Base-by-base conservation (phyloP, 1,140 invertebrate genomes). In the Scaptomyza hsui region DNA sequence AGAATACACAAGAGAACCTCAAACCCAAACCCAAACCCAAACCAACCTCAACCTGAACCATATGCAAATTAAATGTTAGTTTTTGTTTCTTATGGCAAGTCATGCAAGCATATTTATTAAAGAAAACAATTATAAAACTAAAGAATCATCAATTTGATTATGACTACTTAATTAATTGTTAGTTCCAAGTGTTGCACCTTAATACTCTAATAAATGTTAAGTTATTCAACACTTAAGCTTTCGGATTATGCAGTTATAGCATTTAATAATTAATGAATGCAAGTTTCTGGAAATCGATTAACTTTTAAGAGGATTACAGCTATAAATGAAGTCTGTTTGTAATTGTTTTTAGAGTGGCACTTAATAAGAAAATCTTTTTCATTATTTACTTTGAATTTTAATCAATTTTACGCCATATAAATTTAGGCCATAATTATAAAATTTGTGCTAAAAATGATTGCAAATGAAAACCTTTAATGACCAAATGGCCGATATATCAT, bases 91-190 rank as follows among this genome's bases (percentile, higher is more conserved):
- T 52, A 65, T 78, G 77, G 49, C 82, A 62, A 78, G 70, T 69
- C 82, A 72, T 88, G 72, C 72, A 82, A 74, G 59, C 74, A 75
- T 81, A 88, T 88, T 81, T 81, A 81, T 86, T 77, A 16, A 15
- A 42, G 19, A 77, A 86, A 74, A 63, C 62, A 75, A 72, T 72
- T 77, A 67, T 37, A 63, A 52, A 73, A 51, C 29, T 49, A 63
- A 49, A 51, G 53, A 64, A 74, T 65, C 62, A 60, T 62, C 63
- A 78, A 63, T 62, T 77, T 77, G 3, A 48, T 65, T 48, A 48
- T 48, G n/a, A n/a, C 13, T 21, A 37, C 7, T 15, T 19, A 18
- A 19, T 47, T 44, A 37, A 32, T 32, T 3, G 29, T 32, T 10
- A 32, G 10, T 32, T 32, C 29, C 1, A 32, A 10, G 9, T 12